Conservation (phyloP, 1,140 invertebrate genomes). For the Heliconius eleuchia region DNA sequence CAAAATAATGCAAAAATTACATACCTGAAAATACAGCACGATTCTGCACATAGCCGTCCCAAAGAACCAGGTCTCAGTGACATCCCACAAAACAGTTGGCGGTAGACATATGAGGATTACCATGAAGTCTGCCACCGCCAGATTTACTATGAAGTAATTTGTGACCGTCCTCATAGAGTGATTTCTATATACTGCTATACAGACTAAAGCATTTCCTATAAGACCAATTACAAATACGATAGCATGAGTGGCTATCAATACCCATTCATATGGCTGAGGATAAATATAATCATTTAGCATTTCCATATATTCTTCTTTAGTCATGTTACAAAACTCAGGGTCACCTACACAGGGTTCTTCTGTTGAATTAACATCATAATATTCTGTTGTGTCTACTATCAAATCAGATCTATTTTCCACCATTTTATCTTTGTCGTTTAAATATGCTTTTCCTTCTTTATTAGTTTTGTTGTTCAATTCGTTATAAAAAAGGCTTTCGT, state of each 20-base stretch:
- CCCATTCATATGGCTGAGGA: slow-evolving; percentile 84
- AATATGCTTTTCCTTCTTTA: slow-evolving; percentile 29
- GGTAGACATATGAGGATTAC: slow-evolving; percentile 94
- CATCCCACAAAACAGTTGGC: slow-evolving; percentile 93
- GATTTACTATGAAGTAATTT: slow-evolving; percentile 96
- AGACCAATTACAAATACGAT: slow-evolving; percentile 90
- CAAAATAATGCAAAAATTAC: slow-evolving; percentile 40
- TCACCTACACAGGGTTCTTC: slow-evolving; percentile 64
- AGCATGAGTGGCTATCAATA: slow-evolving; percentile 86
- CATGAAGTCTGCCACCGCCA: slow-evolving; percentile 95
- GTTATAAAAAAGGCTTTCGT: slow-evolving; percentile 13
- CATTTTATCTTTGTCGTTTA: slow-evolving; percentile 46
- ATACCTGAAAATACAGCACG: slow-evolving; percentile 93
- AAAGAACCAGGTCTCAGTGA: slow-evolving; percentile 95
- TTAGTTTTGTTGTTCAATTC: slow-evolving; percentile 32
- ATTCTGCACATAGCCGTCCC: slow-evolving; percentile 91
- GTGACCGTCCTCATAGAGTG: slow-evolving; percentile 94
- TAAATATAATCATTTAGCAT: slow-evolving; percentile 84
- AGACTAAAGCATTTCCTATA: slow-evolving; percentile 93
- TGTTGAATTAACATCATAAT: slow-evolving; percentile 44
- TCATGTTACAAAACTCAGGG: slow-evolving; percentile 72
- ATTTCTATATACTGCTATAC: slow-evolving; percentile 92
- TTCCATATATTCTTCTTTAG: slow-evolving; percentile 84
- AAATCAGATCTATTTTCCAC: slow-evolving; percentile 40
- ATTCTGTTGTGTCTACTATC: slow-evolving; percentile 41